These are phyloP conservation scores for Porites cylindrica DNA, from an alignment of 92 coral and sea anemone species.

Conservation along the genomic window DNA sequence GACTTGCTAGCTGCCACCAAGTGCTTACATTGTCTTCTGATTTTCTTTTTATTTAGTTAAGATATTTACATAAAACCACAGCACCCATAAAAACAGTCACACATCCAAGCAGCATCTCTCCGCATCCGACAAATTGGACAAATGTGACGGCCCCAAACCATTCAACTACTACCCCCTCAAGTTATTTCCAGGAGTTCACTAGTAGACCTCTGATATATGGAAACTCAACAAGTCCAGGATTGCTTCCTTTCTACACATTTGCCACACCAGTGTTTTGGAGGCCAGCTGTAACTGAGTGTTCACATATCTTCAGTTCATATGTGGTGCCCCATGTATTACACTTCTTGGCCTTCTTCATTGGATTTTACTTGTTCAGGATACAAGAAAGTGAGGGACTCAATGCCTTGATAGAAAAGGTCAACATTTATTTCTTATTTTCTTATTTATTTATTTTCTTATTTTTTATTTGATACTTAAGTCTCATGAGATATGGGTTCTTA, in stretches of 20 bases:
- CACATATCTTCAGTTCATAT: constrained; percentile 90
- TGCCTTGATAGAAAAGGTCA: constrained; percentile 93
- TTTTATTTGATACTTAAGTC: not conserved
- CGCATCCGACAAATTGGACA: constrained; percentile 39
- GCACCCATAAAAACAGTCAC: not conserved
- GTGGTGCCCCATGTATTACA: constrained; percentile 89
- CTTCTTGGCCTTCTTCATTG: constrained; percentile 84
- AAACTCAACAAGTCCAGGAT: not conserved
- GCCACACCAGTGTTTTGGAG: constrained; percentile 69
- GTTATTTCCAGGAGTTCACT: not conserved
- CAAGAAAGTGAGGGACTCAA: constrained; percentile 93
- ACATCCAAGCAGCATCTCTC: constrained; percentile 12
- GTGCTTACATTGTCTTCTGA: not conserved
- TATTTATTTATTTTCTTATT: not conserved
- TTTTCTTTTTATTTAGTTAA: not conserved
- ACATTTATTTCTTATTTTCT: not conserved
- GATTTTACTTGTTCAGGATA: constrained; percentile 90
- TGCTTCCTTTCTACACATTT: constrained; percentile 23
- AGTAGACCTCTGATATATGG: not conserved
- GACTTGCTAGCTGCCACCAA: too few species aligned
- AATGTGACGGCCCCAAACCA: constrained; percentile 21
- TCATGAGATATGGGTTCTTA: too few species aligned
- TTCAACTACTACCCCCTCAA: not conserved
- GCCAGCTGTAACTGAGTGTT: constrained; percentile 91
- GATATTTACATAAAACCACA: not conserved